Evolutionary conservation across 2,113 vertebrate species (phyloP).

Genomic region (Calypte anna): DNA sequence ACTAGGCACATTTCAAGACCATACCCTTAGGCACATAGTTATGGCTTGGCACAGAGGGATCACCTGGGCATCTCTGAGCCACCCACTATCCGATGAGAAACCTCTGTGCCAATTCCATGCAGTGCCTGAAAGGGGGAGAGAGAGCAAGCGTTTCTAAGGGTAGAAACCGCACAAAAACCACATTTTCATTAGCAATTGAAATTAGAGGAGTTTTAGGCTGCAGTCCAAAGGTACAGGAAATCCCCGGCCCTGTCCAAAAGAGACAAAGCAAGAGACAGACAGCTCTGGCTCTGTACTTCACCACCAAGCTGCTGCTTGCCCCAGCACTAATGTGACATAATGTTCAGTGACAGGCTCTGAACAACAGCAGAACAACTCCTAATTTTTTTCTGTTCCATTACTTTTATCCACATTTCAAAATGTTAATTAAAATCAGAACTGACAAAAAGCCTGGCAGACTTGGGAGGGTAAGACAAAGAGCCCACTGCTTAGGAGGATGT

Average conservation of each 20-base stretch:
- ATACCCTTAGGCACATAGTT: not conserved
- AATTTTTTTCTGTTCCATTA: not conserved
- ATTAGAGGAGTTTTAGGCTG: slow-evolving; percentile 14
- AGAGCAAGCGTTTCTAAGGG: not conserved
- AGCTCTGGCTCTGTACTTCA: not conserved
- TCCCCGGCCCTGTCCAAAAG: slow-evolving; percentile 17
- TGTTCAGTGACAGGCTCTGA: slow-evolving; percentile 23
- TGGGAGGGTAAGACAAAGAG: not conserved
- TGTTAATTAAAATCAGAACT: not conserved
- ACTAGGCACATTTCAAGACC: not conserved
- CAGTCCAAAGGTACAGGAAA: slow-evolving; percentile 50
- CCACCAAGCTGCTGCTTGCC: not conserved
- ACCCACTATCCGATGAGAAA: not conserved
- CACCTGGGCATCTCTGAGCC: not conserved
- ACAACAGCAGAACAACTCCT: not conserved
- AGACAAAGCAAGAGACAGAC: slow-evolving; percentile 34
- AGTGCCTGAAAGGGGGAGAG: not conserved
- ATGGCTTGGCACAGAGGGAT: not conserved
- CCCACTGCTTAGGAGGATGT: not conserved
- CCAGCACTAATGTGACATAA: slow-evolving; percentile 54
- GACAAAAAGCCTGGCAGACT: not conserved
- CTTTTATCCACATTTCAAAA: not conserved
- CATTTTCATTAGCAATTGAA: slow-evolving; percentile 10
- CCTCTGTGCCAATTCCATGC: not conserved
- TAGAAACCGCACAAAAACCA: not conserved